phyloP scores from a whole-genome alignment of 2,888 invertebrate species.

The Bellardia bayeri region DNA sequence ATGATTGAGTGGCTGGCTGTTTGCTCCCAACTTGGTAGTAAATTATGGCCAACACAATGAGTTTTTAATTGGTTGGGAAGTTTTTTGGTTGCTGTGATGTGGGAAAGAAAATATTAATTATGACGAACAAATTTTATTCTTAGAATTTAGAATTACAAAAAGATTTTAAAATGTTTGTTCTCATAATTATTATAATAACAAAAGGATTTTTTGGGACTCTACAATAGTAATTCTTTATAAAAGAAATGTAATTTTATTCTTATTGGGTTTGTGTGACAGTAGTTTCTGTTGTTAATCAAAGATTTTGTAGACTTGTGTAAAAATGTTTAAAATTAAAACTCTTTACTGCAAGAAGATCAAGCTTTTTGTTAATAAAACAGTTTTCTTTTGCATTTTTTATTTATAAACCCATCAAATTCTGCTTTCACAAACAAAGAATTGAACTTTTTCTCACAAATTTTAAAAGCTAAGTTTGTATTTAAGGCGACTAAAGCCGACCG shows the following conservation, averaged over 20 bases:
- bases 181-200: background rate
- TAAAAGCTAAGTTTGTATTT: no score
- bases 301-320: background rate
- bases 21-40: conserved; percentile 35
- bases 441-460: no score
- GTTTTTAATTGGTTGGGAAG: conserved; percentile 65
- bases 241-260: background rate
- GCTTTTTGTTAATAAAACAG: no score
- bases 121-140: background rate
- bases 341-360: no score
- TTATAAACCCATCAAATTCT: no score
- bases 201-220: conserved; percentile 12
- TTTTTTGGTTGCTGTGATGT: conserved; percentile 13
- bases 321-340: no score
- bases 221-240: no score
- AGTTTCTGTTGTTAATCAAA: background rate
- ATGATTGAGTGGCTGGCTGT: conserved; percentile 76
- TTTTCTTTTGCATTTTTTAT: no score
- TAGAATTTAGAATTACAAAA: conserved; percentile 30
- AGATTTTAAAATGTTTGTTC: conserved; percentile 6
- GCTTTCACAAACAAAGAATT: no score
- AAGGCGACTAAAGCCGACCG: no score
- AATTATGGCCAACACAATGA: conserved; percentile 47
- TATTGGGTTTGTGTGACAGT: background rate
- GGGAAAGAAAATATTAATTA: conserved; percentile 48